Percentiles rank a stretch among this genome's conserved stretches.
Evolutionary conservation across 2,113 vertebrate species (phyloP).

Genomic region (Symphodus melops): DNA sequence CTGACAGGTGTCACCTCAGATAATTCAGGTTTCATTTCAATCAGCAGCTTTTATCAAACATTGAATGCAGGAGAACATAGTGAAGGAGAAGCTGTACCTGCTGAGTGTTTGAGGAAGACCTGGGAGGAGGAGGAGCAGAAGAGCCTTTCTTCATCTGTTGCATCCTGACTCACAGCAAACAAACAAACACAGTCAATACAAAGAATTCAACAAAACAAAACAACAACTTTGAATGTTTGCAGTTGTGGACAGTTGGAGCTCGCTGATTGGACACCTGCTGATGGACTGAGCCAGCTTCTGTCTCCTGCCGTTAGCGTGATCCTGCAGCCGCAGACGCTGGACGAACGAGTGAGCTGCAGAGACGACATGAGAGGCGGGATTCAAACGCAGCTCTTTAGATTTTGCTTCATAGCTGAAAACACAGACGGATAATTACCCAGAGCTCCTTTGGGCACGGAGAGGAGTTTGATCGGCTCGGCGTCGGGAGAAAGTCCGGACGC

Average conservation of each 20-base stretch:
- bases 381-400: neutral
- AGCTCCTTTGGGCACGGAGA: conserved; percentile 77
- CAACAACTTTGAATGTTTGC: neutral
- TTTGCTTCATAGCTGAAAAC: too few relatives aligned
- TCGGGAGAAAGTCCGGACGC: conserved; percentile 78
- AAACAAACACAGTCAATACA: neutral
- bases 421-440: conserved; percentile 56
- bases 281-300: conserved; percentile 84
- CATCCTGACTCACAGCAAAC: conserved; percentile 56
- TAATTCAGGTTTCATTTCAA: too few relatives aligned
- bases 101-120: conserved; percentile 78
- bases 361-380: neutral
- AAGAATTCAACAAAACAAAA: neutral
- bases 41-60: too few relatives aligned
- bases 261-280: conserved; percentile 56
- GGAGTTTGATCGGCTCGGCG: conserved; percentile 73
- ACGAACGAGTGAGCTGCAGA: conserved; percentile 73
- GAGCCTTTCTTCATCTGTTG: conserved; percentile 83
- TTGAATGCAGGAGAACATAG: too few relatives aligned
- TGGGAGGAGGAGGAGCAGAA: conserved; percentile 84
- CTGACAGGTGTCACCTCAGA: too few relatives aligned
- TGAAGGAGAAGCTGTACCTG: conserved; percentile 81
- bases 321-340: conserved; percentile 79
- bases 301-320: conserved; percentile 79
- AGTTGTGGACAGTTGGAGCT: neutral